Conservation (phyloP, 2,113 vertebrate species). For the Scomber japonicus region DNA sequence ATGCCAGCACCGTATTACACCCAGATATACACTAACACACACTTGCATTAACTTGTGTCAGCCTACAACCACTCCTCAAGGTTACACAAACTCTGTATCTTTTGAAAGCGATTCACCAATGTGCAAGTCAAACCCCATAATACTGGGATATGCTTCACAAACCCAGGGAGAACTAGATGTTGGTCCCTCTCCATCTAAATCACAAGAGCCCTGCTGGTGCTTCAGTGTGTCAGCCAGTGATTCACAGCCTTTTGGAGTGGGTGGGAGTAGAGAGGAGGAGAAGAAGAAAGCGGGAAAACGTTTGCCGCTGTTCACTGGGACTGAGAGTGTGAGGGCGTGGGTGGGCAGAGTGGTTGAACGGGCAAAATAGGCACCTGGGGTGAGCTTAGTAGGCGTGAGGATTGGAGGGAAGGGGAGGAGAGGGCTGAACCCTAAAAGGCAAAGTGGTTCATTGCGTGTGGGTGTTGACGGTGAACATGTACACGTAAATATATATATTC, state of each 20-base stretch:
- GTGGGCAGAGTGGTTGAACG: conserved; percentile 80
- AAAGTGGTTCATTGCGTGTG: conserved; percentile 62
- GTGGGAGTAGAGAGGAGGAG: conserved; percentile 81
- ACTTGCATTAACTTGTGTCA: conserved; percentile 4
- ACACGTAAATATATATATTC: neutral
- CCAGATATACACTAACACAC: conserved; percentile 27
- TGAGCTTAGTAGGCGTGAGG: conserved; percentile 77
- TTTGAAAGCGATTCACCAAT: conserved; percentile 39
- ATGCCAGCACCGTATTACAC: conserved; percentile 29
- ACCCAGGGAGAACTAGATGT: conserved; percentile 39
- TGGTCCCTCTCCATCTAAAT: conserved; percentile 55
- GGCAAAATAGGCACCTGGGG: conserved; percentile 84
- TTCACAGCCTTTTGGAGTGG: conserved; percentile 80
- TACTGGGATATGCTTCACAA: conserved; percentile 47
- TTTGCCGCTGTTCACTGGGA: conserved; percentile 67
- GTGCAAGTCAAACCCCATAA: conserved; percentile 40
- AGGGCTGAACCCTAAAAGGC: conserved; percentile 62
- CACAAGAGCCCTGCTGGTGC: conserved; percentile 63
- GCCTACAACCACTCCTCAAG: conserved; percentile 3
- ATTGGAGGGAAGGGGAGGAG: conserved; percentile 34
- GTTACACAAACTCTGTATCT: conserved; percentile 28
- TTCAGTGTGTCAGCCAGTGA: conserved; percentile 74
- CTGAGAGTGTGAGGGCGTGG: conserved; percentile 80
- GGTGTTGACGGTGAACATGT: conserved; percentile 53
- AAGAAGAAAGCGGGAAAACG: conserved; percentile 73